phyloP scores from a whole-genome alignment of 2,888 invertebrate species.

The Dimorphilus gyrociliatus region DNA sequence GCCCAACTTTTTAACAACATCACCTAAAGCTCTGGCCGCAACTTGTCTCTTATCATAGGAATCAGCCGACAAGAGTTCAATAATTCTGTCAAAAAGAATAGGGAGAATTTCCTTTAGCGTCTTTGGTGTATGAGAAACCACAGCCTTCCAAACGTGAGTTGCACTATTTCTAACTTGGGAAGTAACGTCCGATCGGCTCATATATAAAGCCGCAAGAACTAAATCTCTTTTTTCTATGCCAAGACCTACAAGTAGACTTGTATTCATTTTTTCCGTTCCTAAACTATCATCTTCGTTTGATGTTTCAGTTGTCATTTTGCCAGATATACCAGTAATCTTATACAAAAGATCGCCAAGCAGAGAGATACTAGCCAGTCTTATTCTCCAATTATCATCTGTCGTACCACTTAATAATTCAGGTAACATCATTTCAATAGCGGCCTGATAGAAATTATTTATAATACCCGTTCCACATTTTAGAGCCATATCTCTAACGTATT shows the following conservation, averaged over 20 bases:
- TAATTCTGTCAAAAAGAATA: constrained; percentile 70
- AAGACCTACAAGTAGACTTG: too few relatives aligned
- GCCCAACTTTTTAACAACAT: constrained; percentile 86
- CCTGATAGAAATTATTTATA: constrained; percentile 85
- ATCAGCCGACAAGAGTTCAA: constrained; percentile 85
- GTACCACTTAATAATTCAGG: constrained; percentile 78
- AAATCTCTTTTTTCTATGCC: constrained; percentile 77
- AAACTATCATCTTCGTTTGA: constrained; percentile 97
- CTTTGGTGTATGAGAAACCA: constrained; percentile 91
- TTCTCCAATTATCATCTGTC: constrained; percentile 97
- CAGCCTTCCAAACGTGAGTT: constrained; percentile 97
- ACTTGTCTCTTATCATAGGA: constrained; percentile 92
- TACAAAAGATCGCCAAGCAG: constrained; percentile 85
- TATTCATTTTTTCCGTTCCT: constrained; percentile 57
- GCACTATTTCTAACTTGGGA: constrained; percentile 92
- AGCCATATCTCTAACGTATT: constrained; percentile 93
- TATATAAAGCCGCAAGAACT: constrained; percentile 54
- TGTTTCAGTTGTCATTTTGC: constrained; percentile 97
- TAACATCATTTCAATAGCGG: constrained; percentile 73
- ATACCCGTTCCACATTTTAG: constrained; percentile 89
- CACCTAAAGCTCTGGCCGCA: constrained; percentile 86
- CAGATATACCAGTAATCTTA: constrained; percentile 67
- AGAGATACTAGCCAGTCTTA: constrained; percentile 77
- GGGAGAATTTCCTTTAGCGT: constrained; percentile 88
- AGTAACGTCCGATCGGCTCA: constrained; percentile 94